These are phyloP conservation scores for Dorcus parallelipipedus DNA, from an alignment of 2,888 invertebrate genomes.

Conservation along the genomic window DNA sequence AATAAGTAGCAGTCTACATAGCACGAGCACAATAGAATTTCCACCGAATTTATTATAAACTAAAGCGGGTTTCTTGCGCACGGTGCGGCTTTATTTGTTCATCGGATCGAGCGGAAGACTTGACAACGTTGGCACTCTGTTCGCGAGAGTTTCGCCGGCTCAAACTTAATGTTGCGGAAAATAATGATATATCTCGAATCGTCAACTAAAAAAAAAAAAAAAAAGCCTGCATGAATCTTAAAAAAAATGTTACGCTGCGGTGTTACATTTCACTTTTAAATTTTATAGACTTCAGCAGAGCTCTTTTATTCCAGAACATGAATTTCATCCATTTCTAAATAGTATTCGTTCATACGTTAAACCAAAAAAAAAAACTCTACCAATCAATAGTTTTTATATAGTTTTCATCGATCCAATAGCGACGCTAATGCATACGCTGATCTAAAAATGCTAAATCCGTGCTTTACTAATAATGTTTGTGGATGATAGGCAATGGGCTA, in stretches of 20 bases:
- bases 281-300: too few species aligned
- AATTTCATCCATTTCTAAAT: too few species aligned
- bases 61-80: constrained; percentile 22
- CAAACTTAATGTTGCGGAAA: constrained; percentile 25
- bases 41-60: constrained; percentile 23
- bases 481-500: too few species aligned
- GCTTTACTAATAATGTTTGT: too few species aligned
- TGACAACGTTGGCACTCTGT: constrained; percentile 23
- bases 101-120: constrained; percentile 21
- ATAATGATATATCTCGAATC: constrained; percentile 27
- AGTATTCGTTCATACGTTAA: too few species aligned
- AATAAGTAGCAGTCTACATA: neutral
- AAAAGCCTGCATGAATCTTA: constrained; percentile 8
- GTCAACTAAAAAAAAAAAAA: constrained; percentile 13
- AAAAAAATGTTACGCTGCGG: constrained; percentile 7
- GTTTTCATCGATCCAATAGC: too few species aligned
- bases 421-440: too few species aligned
- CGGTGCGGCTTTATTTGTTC: constrained; percentile 25
- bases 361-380: too few species aligned
- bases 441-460: too few species aligned
- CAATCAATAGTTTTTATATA: too few species aligned
- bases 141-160: constrained; percentile 21
- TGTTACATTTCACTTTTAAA: too few species aligned
- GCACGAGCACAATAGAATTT: constrained; percentile 17
- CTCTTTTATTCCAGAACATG: too few species aligned